Evolutionary conservation across 2,113 vertebrate species (phyloP).

Genomic region (Danionella cerebrum): DNA sequence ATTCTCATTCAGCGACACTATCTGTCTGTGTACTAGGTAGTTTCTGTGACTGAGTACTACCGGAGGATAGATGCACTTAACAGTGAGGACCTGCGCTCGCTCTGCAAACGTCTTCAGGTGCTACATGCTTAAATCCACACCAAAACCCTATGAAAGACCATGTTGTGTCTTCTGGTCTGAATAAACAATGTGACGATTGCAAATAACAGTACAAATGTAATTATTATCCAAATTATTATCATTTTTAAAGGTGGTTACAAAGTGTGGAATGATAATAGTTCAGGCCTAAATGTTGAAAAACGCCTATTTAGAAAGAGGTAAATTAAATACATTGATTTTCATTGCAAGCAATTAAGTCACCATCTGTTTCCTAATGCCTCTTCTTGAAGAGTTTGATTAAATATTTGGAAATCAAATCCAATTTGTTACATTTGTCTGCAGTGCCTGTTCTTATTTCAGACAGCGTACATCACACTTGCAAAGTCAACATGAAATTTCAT

Average conservation of each 20-base stretch:
- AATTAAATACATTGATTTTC: neutral
- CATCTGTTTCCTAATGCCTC: neutral
- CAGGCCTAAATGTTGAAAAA: slow-evolving; percentile 13
- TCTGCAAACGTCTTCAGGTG: slow-evolving; percentile 99
- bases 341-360: neutral
- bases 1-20: slow-evolving; percentile 60
- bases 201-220: too few species aligned
- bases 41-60: slow-evolving; percentile 99
- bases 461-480: neutral
- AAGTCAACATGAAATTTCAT: neutral
- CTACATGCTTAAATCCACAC: slow-evolving; percentile 43
- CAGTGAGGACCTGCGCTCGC: slow-evolving; percentile 98
- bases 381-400: neutral
- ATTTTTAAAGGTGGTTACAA: slow-evolving; percentile 7
- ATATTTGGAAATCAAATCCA: neutral
- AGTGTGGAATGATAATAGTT: slow-evolving; percentile 22
- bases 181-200: too few species aligned
- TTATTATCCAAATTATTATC: too few species aligned
- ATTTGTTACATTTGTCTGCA: neutral
- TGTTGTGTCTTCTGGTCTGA: neutral
- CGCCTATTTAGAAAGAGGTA: neutral
- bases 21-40: slow-evolving; percentile 97
- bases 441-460: slow-evolving; percentile 6
- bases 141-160: neutral
- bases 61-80: slow-evolving; percentile 99